A percentile compares a stretch with the other conserved stretches of the same genome.
Evolutionary conservation across 2,888 invertebrate genomes (phyloP).

Genomic region (Metallyticus violacea): DNA sequence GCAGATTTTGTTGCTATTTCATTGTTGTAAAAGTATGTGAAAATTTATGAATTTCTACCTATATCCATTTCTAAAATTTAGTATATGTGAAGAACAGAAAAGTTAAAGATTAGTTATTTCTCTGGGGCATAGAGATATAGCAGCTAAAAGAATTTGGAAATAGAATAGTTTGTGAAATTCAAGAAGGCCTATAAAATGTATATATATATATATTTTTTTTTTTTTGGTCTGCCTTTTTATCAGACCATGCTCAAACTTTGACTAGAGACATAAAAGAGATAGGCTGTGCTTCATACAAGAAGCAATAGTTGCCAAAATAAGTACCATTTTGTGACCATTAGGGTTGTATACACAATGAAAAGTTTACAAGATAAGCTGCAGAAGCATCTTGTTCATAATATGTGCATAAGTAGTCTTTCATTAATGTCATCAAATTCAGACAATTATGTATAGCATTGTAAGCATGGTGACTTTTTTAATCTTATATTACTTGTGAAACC

Average conservation of each 20-base stretch:
- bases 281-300: neutral
- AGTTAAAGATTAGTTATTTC: neutral
- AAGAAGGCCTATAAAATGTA: neutral
- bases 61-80: neutral
- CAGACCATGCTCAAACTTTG: constrained; percentile 3
- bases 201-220: neutral
- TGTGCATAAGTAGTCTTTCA: neutral
- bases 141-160: neutral
- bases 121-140: neutral
- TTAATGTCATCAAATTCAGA: neutral
- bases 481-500: neutral
- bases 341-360: neutral
- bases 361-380: neutral
- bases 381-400: neutral
- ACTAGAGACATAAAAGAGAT: neutral
- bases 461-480: neutral
- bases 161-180: neutral
- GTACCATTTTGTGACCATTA: neutral
- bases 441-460: neutral
- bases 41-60: neutral
- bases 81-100: neutral
- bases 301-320: neutral
- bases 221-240: constrained; percentile 7
- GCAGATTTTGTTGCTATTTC: neutral
- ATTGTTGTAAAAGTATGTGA: neutral